phyloP scores from a whole-genome alignment of 2,113 vertebrate species.

The Leuciscus idus region DNA sequence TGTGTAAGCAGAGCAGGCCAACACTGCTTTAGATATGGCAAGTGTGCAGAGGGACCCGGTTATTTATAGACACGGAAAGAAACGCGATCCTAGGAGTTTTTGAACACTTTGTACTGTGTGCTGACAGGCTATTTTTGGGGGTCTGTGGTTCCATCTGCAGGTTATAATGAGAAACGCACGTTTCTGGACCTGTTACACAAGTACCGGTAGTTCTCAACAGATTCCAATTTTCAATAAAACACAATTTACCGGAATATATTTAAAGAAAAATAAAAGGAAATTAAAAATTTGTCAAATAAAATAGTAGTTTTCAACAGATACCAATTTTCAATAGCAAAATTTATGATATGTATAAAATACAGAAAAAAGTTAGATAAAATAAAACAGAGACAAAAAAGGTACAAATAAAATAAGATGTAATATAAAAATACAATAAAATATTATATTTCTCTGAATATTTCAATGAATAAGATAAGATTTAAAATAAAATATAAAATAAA shows the following conservation, averaged over 20 bases:
- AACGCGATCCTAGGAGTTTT: constrained; percentile 69
- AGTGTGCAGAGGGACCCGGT: constrained; percentile 56
- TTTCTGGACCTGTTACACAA: not conserved
- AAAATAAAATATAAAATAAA: too few species aligned
- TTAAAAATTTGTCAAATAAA: not conserved
- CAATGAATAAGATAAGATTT: too few species aligned
- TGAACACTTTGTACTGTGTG: constrained; percentile 62
- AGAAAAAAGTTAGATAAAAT: not conserved
- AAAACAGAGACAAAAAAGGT: not conserved
- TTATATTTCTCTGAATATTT: too few species aligned
- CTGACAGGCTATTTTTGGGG: constrained; percentile 30
- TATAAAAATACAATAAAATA: too few species aligned
- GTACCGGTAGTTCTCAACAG: not conserved
- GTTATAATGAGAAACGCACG: not conserved
- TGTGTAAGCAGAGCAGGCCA: constrained; percentile 59
- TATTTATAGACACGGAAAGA: constrained; percentile 74
- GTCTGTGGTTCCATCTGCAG: constrained; percentile 57
- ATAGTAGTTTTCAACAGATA: not conserved
- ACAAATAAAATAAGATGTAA: not conserved
- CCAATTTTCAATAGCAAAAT: not conserved
- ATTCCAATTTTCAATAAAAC: not conserved
- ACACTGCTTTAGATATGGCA: constrained; percentile 60
- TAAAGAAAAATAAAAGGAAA: not conserved
- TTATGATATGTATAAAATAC: not conserved
- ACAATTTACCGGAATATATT: not conserved